A percentile compares a stretch with the other conserved stretches of the same genome.
Evolutionary conservation across 2,113 vertebrate genomes (phyloP).

Genomic region (Calypte anna): DNA sequence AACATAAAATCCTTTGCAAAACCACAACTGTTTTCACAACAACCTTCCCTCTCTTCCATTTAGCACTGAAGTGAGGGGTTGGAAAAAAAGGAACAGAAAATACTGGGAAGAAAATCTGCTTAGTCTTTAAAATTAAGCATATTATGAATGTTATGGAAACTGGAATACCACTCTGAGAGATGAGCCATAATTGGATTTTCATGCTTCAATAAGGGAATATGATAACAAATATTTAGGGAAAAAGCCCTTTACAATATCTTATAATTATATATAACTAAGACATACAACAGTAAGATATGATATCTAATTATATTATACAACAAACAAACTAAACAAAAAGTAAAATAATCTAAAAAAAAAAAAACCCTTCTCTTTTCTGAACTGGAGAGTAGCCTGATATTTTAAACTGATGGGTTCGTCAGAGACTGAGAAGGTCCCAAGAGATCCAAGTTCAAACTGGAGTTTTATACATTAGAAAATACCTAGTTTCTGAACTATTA

Average conservation of each 20-base stretch:
- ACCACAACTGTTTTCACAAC: not conserved
- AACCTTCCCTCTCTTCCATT: not conserved
- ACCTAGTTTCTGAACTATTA: not conserved
- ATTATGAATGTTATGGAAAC: conserved; percentile 40
- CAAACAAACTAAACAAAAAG: not conserved
- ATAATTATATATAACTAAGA: too few species aligned
- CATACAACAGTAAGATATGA: too few species aligned
- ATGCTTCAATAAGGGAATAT: conserved; percentile 14
- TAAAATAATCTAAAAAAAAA: not conserved
- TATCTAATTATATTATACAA: not conserved
- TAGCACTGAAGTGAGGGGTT: not conserved
- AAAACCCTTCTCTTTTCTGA: not conserved
- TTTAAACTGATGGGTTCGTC: not conserved
- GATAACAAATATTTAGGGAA: conserved; percentile 13
- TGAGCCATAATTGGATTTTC: conserved; percentile 50
- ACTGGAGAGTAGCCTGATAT: not conserved
- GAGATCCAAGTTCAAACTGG: not conserved
- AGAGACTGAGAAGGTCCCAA: not conserved
- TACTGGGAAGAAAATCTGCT: conserved; percentile 29
- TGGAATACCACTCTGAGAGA: conserved; percentile 2
- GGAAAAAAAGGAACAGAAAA: conserved; percentile 17
- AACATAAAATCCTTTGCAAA: not conserved
- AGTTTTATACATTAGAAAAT: not conserved
- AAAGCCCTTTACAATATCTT: not conserved
- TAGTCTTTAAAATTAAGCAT: conserved; percentile 37